Base-by-base conservation (phyloP, 2,888 invertebrate genomes). In the Erebia ligea region DNA sequence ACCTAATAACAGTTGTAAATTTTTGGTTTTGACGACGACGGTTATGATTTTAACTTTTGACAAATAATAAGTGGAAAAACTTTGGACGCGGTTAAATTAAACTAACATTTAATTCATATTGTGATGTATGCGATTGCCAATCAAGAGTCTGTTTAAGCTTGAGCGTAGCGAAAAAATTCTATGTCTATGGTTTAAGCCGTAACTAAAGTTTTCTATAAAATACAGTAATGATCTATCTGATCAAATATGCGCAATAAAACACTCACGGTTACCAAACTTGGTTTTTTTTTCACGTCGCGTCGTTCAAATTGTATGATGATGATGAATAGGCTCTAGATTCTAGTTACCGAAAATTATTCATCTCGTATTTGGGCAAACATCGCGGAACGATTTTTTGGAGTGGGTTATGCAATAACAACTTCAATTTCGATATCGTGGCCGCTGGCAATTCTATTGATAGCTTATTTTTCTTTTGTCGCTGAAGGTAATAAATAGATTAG, bases 391-490 rank as follows among this genome's bases (percentile, higher is more conserved):
- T 58, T 58, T 67, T 50, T 67, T n/a, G 17, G 54, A 66, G 65
- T 65, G 50, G 42, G 50, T 69, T 70, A 56, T 45, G 70, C 48
- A 67, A 67, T 66, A 62, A 61, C 66, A n/a, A 70, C 70, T 66
- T 42, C 61, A 62, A 70, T 70, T 66, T 70, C 70, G 61, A 57
- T 69, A 63, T 57, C 19, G 59, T 61, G 21, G 70, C 66, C 70
- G 70, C 56, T 15, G 65, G 65, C 70, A 70, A 48, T 62, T 45
- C 34, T 70, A 42, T 54, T 4, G 15, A 25, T 70, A 56, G 48
- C 62, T 70, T 56, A 70, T 70, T 70, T 54, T 66, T 54, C 45
- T 70, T 66, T 66, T 61, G 45, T 66, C 42, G 54, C 45, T 62
- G 54, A 48, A 70, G 61, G 58, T 56, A 66, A 45, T 57, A 54